phyloP scores from a whole-genome alignment of 2,113 vertebrate species.

The Crypturellus undulatus region DNA sequence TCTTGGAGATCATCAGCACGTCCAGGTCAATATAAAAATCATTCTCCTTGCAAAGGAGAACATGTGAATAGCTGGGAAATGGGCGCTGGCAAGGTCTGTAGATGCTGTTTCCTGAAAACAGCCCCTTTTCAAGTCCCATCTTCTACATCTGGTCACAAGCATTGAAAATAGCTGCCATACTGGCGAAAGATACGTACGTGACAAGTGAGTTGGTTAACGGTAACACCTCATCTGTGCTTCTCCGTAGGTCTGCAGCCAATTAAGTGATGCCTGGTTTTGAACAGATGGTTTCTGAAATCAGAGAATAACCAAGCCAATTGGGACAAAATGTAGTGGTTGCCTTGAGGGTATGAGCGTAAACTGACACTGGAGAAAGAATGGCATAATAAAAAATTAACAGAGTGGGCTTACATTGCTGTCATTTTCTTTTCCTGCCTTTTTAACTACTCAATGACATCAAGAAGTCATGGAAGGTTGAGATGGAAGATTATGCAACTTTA shows the following conservation, averaged over 20 bases:
- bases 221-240: neutral
- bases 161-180: neutral
- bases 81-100: neutral
- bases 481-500: neutral
- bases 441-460: neutral
- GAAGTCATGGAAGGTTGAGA: neutral
- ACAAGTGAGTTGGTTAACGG: neutral
- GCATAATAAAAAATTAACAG: neutral
- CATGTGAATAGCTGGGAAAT: neutral
- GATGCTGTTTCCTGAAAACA: accelerated
- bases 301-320: neutral
- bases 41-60: neutral
- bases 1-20: neutral
- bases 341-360: neutral
- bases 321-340: neutral
- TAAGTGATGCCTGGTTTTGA: neutral
- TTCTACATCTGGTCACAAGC: neutral
- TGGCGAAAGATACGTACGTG: accelerated
- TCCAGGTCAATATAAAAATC: neutral
- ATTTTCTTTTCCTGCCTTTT: neutral
- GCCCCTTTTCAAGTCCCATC: neutral
- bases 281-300: slow-evolving; percentile 33
- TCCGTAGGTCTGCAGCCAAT: neutral
- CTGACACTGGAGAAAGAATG: neutral
- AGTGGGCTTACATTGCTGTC: neutral